Conservation (phyloP, 2,113 vertebrate genomes). For the Chloroceryle aenea region DNA sequence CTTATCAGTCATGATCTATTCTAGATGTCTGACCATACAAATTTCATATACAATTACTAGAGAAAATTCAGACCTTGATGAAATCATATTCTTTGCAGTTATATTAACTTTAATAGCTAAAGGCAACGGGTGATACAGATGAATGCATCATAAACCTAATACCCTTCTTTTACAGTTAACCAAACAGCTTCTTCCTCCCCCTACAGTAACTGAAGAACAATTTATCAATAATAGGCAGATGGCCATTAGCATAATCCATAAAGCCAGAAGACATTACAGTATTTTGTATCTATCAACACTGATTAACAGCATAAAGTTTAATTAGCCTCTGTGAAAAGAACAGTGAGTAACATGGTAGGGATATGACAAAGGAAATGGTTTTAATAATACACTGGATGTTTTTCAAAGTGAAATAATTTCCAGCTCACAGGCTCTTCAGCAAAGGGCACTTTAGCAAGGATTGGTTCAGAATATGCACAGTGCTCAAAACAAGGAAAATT, state of each 20-base stretch:
- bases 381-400: conserved; percentile 46
- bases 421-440: conserved; percentile 19
- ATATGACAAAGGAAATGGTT: conserved; percentile 64
- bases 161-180: conserved; percentile 51
- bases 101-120: conserved; percentile 43
- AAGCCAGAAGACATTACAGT: conserved; percentile 74
- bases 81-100: not conserved
- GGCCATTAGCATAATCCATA: conserved; percentile 80
- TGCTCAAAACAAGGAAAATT: conserved; percentile 49
- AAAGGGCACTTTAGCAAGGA: not conserved
- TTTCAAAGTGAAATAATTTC: conserved; percentile 60
- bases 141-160: conserved; percentile 69
- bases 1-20: not conserved
- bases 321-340: conserved; percentile 70
- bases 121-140: conserved; percentile 57
- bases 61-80: not conserved
- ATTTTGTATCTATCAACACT: conserved; percentile 76
- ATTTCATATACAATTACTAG: not conserved
- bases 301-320: conserved; percentile 77
- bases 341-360: conserved; percentile 41
- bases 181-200: conserved; percentile 56
- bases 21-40: not conserved
- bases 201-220: conserved; percentile 67
- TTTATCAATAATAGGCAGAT: conserved; percentile 80
- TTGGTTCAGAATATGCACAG: not conserved